Base-by-base conservation (phyloP, 1,140 invertebrate genomes). In the Zaprionus kolodkinae region DNA sequence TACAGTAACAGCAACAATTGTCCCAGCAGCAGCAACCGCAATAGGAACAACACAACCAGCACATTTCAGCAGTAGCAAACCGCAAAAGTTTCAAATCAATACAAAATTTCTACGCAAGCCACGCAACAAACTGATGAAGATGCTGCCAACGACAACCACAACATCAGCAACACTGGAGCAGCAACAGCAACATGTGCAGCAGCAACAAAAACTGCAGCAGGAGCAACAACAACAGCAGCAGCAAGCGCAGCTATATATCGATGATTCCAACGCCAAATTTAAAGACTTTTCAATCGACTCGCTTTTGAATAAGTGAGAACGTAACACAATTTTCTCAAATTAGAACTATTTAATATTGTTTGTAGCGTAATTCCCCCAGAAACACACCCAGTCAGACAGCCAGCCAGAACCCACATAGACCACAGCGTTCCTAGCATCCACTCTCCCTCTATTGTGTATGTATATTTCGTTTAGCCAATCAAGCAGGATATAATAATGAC, bases 231-330 rank as follows among this genome's bases (percentile, higher is more conserved):
- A 70, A 21, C 55, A 66, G 12, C 25, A 60, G 72, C 62, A 66
- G 35, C 79, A 72, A 43, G 27, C 57, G 43, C 80, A 79, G 57
- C 56, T 78, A 76, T 77, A 69, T 69, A 81, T 69, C 59, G 90
- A 91, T 69, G 91, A 92, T 81, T 84, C 88, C 67, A 91, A 91
- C 75, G 90, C 91, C 72, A 92, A 92, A 88, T 91, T 92, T 61
- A 92, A 91, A 88, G 91, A 92, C 86, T 92, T 92, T 78, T 92
- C 91, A 64, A 92, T 92, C 52, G 90, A 92, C 76, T 92, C 91
- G 63, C 63, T 92, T 71, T 81, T 92, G 70, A 91, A 92, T 81
- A 92, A 92, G 45, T 69, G 61, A 70, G 43, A 33, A 62, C 38
- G 30, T 62, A 65, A 70, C 38, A 56, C 11, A 69, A 70, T 57